These are phyloP conservation scores for Thymelicus sylvestris DNA, from an alignment of 2,888 invertebrate species.

Conservation along the genomic window DNA sequence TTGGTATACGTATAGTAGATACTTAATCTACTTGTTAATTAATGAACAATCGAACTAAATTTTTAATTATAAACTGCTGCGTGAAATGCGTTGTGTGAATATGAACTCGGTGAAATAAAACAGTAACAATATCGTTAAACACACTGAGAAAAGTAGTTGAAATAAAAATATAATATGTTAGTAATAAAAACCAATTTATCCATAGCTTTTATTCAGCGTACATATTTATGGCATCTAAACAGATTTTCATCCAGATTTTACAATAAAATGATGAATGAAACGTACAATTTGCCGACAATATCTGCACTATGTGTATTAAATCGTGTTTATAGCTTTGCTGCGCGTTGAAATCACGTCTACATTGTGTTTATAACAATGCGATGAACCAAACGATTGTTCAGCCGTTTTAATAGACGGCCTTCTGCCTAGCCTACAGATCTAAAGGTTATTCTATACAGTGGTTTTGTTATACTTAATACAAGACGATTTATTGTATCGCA, in stretches of 20 bases:
- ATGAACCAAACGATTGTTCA: conserved; percentile 38
- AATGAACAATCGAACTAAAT: too few relatives aligned
- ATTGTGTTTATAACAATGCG: conserved; percentile 38
- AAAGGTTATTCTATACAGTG: conserved; percentile 14
- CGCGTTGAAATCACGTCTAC: conserved; percentile 33
- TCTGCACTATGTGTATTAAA: conserved; percentile 36
- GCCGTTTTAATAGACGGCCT: conserved; percentile 34
- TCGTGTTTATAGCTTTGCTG: conserved; percentile 28
- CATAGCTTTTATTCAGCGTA: neutral
- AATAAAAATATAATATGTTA: neutral
- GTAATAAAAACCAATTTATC: neutral
- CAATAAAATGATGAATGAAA: conserved; percentile 31
- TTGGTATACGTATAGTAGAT: too few relatives aligned
- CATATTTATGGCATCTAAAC: conserved; percentile 8
- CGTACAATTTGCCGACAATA: conserved; percentile 35
- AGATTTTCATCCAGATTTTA: conserved; percentile 27
- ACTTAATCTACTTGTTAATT: too few relatives aligned
- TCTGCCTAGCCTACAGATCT: conserved; percentile 16
- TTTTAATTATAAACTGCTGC: too few relatives aligned
- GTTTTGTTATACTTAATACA: conserved; percentile 1
- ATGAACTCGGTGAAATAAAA: too few relatives aligned
- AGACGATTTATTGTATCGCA: neutral
- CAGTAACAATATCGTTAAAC: too few relatives aligned
- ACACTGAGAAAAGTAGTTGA: neutral
- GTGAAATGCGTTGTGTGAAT: too few relatives aligned